Percentiles rank a stretch among this genome's conserved stretches.
phyloP scores from a whole-genome alignment of 2,113 vertebrate genomes.

The Asarcornis scutulata region DNA sequence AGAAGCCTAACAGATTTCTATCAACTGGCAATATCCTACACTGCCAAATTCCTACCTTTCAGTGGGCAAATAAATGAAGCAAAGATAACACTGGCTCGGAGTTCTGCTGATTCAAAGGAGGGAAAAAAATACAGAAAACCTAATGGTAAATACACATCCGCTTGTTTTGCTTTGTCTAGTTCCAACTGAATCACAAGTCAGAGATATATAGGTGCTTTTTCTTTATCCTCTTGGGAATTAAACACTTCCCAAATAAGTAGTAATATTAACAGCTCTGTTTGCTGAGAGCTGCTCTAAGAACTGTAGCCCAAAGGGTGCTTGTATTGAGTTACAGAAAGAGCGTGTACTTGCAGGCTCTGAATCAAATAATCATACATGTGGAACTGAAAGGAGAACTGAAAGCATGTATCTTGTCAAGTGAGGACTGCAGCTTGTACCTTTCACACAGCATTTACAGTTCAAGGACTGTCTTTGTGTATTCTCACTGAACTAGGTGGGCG shows the following conservation, averaged over 20 bases:
- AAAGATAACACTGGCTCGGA: not conserved
- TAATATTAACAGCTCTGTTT: not conserved
- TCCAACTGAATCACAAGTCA: not conserved
- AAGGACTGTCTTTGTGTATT: not conserved
- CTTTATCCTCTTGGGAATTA: not conserved
- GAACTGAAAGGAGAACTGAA: not conserved
- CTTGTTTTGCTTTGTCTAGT: not conserved
- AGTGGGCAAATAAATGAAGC: not conserved
- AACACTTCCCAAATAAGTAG: not conserved
- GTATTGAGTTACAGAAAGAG: not conserved
- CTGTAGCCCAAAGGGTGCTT: fast-evolving
- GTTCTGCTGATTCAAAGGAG: not conserved
- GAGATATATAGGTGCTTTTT: not conserved
- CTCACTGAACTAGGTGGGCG: not conserved
- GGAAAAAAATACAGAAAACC: not conserved
- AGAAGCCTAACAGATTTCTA: not conserved
- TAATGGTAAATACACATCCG: not conserved
- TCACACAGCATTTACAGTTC: not conserved
- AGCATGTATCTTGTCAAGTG: not conserved
- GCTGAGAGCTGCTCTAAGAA: not conserved
- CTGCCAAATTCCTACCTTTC: not conserved
- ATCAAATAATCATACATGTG: not conserved
- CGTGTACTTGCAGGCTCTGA: not conserved
- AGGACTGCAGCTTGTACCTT: not conserved
- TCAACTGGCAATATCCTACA: not conserved